Conservation (phyloP, 1,140 invertebrate genomes). For the Varroa destructor region DNA sequence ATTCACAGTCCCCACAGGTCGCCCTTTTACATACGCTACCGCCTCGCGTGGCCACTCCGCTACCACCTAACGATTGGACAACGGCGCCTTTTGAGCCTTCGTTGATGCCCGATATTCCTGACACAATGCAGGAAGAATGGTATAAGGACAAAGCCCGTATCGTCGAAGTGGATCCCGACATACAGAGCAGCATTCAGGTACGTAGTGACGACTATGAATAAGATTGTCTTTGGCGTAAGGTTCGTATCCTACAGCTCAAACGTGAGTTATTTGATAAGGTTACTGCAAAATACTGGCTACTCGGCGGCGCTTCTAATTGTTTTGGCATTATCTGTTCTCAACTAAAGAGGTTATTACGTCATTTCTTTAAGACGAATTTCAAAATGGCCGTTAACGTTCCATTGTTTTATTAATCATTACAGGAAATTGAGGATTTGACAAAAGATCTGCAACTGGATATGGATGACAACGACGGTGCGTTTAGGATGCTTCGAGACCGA, state of each 20-base stretch:
- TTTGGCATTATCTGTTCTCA: no score
- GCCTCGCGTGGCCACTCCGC: constrained; percentile 2
- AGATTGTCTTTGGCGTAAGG: no score
- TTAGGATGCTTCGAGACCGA: not conserved
- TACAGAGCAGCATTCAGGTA: constrained; percentile 23
- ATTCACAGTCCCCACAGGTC: not conserved
- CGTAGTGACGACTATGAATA: not conserved
- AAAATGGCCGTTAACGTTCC: no score
- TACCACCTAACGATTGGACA: constrained; percentile 4
- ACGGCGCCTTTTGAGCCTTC: no score
- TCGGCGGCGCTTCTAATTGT: no score
- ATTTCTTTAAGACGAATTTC: no score
- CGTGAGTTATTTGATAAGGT: not conserved
- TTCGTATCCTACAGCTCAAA: not conserved
- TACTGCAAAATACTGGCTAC: not conserved
- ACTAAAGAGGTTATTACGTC: no score
- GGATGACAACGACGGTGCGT: constrained; percentile 3
- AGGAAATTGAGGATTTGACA: constrained; percentile 20
- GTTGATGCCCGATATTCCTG: not conserved
- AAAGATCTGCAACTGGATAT: constrained; percentile 14
- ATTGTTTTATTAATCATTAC: not conserved
- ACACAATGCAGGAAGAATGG: constrained; percentile 26
- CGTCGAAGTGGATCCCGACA: constrained; percentile 21
- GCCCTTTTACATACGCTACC: not conserved
- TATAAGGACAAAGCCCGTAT: constrained; percentile 14